Evolutionary conservation across 2,888 invertebrate species (phyloP).

Genomic region (Cyrtodaria siliqua): DNA sequence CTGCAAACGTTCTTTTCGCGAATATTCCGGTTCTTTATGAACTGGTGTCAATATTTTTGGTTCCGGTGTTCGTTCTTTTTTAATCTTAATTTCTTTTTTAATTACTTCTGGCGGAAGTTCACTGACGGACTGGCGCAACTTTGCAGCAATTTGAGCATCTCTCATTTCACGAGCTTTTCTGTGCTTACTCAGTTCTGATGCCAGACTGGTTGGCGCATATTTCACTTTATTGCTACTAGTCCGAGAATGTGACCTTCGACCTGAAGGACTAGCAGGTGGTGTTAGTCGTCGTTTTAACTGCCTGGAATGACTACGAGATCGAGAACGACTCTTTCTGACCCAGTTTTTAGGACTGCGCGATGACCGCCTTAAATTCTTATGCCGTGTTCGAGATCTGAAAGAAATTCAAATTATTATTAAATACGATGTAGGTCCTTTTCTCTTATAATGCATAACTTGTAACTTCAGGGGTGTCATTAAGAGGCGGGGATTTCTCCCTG

Average conservation of each 20-base stretch:
- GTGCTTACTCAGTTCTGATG: slow-evolving; percentile 84
- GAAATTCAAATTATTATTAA: too few relatives aligned
- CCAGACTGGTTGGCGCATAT: slow-evolving; percentile 82
- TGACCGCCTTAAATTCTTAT: slow-evolving; percentile 59
- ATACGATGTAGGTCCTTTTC: too few relatives aligned
- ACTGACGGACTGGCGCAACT: slow-evolving; percentile 56
- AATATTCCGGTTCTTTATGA: slow-evolving; percentile 54
- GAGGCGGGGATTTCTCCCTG: too few relatives aligned
- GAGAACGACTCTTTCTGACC: slow-evolving; percentile 64
- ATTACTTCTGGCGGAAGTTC: slow-evolving; percentile 25
- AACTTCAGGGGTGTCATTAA: too few relatives aligned
- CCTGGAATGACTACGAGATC: slow-evolving; percentile 70
- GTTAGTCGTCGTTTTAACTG: slow-evolving; percentile 60
- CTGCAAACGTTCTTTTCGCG: slow-evolving; percentile 60
- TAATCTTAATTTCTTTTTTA: slow-evolving; percentile 53
- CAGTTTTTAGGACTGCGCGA: slow-evolving; percentile 66
- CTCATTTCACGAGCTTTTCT: slow-evolving; percentile 86
- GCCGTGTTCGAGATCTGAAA: slow-evolving; percentile 59
- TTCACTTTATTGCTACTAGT: slow-evolving; percentile 68
- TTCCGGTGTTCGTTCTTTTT: slow-evolving; percentile 43
- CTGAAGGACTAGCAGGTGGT: slow-evolving; percentile 63
- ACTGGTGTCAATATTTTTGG: slow-evolving; percentile 30
- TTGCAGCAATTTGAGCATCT: slow-evolving; percentile 68
- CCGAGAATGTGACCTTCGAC: slow-evolving; percentile 19
- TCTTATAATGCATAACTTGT: too few relatives aligned